Conservation (phyloP, 37 sponge, comb jelly and placozoan genomes). For the Oopsacas minuta region DNA sequence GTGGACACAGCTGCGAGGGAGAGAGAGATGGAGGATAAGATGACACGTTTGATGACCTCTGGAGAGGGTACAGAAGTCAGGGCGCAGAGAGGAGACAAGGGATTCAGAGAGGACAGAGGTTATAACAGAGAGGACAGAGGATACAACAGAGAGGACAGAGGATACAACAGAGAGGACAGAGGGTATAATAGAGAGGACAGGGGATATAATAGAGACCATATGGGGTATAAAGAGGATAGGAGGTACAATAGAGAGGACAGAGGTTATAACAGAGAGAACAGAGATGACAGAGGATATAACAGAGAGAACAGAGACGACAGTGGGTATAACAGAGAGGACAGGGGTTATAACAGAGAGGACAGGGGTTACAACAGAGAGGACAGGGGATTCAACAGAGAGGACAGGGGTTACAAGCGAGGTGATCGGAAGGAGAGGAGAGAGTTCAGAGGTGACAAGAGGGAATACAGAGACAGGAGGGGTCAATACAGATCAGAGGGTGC, state of each 20-base stretch:
- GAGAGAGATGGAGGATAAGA: conserved; percentile 52
- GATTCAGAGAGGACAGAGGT: not conserved
- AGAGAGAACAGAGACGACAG: not conserved
- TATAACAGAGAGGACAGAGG: not conserved
- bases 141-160: not conserved
- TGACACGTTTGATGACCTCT: not conserved
- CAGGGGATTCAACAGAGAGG: not conserved
- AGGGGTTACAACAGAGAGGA: not conserved
- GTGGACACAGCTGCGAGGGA: conserved; percentile 78
- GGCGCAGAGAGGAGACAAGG: not conserved
- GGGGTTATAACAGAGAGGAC: not conserved
- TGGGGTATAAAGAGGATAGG: not conserved
- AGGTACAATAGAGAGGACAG: not conserved
- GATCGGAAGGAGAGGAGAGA: not conserved
- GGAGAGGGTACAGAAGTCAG: not conserved
- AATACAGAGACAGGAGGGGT: not conserved
- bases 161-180: not conserved
- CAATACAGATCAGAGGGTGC: not conserved
- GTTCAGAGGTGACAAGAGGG: not conserved
- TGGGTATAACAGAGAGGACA: not conserved
- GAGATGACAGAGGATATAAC: not conserved
- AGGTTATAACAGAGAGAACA: not conserved
- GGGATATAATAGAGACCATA: not conserved
- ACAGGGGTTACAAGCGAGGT: not conserved
- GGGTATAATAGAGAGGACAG: not conserved